phyloP scores from a whole-genome alignment of 2,113 vertebrate species.

The Helogale parvula region DNA sequence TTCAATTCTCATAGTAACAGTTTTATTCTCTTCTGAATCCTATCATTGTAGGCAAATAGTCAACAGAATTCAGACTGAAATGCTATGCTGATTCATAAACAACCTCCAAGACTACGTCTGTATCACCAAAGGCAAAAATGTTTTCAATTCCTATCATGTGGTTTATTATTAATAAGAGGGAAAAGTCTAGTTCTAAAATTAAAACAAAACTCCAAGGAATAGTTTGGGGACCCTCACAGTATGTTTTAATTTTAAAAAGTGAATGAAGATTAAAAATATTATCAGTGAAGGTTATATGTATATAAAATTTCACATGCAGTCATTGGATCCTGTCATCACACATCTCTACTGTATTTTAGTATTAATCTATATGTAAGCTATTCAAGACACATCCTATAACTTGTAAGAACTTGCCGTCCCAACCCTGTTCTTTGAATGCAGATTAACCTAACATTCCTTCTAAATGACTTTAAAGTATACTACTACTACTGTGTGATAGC shows the following conservation, averaged over 20 bases:
- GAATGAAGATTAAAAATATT: neutral
- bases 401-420: neutral
- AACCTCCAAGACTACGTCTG: neutral
- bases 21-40: constrained; percentile 19
- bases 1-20: neutral
- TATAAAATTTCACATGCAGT: neutral
- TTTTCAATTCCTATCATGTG: neutral
- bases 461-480: neutral
- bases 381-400: neutral
- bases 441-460: neutral
- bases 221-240: neutral
- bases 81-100: constrained; percentile 6
- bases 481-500: neutral
- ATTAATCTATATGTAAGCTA: neutral
- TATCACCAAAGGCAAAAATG: neutral
- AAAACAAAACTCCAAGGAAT: constrained; percentile 17
- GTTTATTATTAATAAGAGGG: constrained; percentile 6
- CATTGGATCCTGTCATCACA: neutral
- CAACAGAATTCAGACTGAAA: neutral
- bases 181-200: neutral
- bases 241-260: constrained; percentile 33
- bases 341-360: neutral
- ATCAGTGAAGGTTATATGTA: neutral
- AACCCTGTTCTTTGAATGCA: neutral
- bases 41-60: neutral